Evolutionary conservation across 2,888 invertebrate species (phyloP).

Genomic region (Octonoba sinensis): DNA sequence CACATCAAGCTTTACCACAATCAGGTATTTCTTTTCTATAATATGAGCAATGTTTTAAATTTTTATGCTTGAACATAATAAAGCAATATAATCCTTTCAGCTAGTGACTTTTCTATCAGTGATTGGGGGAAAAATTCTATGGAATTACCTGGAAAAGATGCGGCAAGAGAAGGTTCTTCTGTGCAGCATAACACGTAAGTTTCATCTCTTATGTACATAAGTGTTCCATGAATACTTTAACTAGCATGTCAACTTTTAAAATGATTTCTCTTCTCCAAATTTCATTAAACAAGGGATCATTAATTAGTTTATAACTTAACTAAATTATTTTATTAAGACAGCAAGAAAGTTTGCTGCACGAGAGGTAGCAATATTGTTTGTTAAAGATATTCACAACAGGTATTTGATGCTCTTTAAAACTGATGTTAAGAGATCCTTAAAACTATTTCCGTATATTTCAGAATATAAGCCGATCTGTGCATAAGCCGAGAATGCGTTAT

Average conservation of each 20-base stretch:
- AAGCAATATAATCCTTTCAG: constrained; percentile 12
- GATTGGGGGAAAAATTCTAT: constrained; percentile 35
- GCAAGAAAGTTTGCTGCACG: no score
- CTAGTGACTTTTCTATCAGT: constrained; percentile 49
- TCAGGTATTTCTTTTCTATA: constrained; percentile 30
- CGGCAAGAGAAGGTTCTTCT: constrained; percentile 15
- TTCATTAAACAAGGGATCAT: neutral
- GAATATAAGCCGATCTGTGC: no score
- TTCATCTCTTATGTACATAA: neutral
- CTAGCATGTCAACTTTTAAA: no score
- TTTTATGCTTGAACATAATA: neutral
- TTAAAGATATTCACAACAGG: no score
- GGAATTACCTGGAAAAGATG: constrained; percentile 40
- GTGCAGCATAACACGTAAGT: constrained; percentile 52
- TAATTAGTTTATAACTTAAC: no score
- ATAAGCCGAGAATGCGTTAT: no score
- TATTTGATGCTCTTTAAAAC: no score
- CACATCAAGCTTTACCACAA: constrained; percentile 44
- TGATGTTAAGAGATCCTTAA: no score
- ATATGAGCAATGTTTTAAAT: neutral
- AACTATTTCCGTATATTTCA: no score
- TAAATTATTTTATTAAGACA: no score
- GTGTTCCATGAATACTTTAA: neutral
- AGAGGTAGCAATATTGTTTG: no score
- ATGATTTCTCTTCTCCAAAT: neutral